A percentile compares a stretch with the other conserved stretches of the same genome.
Conservation (phyloP, 2,797 vertebrate genomes). For the Microcaecilia unicolor region DNA sequence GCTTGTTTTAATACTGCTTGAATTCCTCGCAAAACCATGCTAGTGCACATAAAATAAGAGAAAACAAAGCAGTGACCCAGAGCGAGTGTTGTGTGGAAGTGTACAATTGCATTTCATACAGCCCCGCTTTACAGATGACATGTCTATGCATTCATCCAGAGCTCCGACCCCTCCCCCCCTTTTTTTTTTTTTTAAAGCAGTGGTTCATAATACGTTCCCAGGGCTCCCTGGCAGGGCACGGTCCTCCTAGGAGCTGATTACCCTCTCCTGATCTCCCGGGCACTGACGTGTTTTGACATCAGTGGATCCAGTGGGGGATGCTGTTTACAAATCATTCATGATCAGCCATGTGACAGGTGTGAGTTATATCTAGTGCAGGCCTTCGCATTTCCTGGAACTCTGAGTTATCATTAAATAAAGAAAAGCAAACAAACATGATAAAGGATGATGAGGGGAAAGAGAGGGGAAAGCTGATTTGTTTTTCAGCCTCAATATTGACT, state of each 20-base stretch:
- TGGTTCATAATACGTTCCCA: too few relatives aligned
- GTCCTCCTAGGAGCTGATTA: constrained; percentile 17
- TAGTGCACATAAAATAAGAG: too few relatives aligned
- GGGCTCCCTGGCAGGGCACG: constrained; percentile 1
- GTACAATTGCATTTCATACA: too few relatives aligned
- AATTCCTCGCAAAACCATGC: too few relatives aligned
- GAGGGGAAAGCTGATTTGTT: background rate
- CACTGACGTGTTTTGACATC: background rate
- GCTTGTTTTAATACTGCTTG: too few relatives aligned
- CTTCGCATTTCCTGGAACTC: background rate
- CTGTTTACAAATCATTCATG: constrained; percentile 16
- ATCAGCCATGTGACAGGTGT: background rate
- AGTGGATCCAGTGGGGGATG: constrained; percentile 5
- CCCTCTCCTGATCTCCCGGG: constrained; percentile 4
- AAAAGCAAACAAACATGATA: background rate
- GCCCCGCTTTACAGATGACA: too few relatives aligned
- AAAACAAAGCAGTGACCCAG: too few relatives aligned
- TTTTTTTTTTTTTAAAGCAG: too few relatives aligned
- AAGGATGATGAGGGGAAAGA: background rate
- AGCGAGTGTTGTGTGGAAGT: too few relatives aligned
- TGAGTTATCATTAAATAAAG: background rate
- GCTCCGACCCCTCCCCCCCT: too few relatives aligned
- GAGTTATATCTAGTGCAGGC: background rate
- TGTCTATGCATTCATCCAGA: too few relatives aligned
- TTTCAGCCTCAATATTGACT: background rate